These are phyloP conservation scores for Vespertilio murinus DNA, from an alignment of 2,797 vertebrate genomes.

Conservation along the genomic window DNA sequence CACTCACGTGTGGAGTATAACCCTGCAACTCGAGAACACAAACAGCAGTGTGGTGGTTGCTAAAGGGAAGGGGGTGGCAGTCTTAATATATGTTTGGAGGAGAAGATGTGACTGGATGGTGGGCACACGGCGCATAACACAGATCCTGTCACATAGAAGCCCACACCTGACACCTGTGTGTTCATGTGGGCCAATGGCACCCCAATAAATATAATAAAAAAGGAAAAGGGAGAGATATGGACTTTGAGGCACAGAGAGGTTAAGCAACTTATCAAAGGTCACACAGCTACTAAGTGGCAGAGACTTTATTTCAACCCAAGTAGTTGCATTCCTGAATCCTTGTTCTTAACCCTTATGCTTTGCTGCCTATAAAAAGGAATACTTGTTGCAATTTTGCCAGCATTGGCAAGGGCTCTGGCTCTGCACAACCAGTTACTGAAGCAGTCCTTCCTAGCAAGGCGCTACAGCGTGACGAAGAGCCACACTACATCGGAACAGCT, in stretches of 20 bases:
- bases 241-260: not conserved
- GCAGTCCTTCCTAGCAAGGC: not conserved
- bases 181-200: no score
- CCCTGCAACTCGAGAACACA: no score
- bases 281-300: not conserved
- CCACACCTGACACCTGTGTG: no score
- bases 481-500: not conserved
- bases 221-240: not conserved
- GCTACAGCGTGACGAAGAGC: not conserved
- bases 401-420: not conserved
- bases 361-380: not conserved
- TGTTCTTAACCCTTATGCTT: not conserved
- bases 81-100: no score
- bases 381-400: not conserved
- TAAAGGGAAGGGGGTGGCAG: no score
- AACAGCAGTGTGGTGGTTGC: no score
- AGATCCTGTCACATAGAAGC: no score
- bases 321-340: not conserved
- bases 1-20: no score
- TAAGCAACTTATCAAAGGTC: not conserved
- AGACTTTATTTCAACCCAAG: not conserved
- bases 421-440: not conserved
- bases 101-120: no score
- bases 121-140: no score
- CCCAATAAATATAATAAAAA: no score